Evolutionary conservation across 2,113 vertebrate species (phyloP), one percentile per base, ranked within the genome.

Genomic region (Amia ocellicauda): DNA sequence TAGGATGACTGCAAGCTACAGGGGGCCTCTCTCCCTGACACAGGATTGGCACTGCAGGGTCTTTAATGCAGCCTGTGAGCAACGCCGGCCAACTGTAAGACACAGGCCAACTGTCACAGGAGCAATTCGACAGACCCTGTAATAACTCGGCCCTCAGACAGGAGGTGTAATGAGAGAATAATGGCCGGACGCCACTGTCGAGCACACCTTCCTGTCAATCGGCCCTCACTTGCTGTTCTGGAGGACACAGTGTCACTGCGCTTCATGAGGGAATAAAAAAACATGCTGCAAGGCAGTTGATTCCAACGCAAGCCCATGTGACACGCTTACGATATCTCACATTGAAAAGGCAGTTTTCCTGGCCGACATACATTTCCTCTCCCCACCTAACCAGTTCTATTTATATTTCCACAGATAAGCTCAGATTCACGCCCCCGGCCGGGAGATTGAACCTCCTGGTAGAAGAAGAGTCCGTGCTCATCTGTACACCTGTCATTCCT

Each of bases 371-470:
- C n/a, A n/a, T n/a, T n/a, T n/a, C n/a, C n/a, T n/a, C n/a, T n/a
- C n/a, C n/a, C n/a, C n/a, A n/a, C n/a, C n/a, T n/a, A n/a, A n/a
- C n/a, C n/a, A 59, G 27, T 23, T 24, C 54, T 57, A 23, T 42
- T 66, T 66, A 66, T 55, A 68, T 65, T 68, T 17, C 22, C 55
- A 28, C 68, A 70, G 74, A 76, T 76, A 62, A 68, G n/a, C n/a
- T n/a, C n/a, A n/a, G n/a, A n/a, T n/a, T n/a, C n/a, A n/a, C n/a
- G 55, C 43, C 59, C 23, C 11, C 23, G 52, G 50, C 41, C 59
- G 20, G 52, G 45, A 70, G 62, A 54, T 60, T 65, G 42, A 60
- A 42, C 16, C n/a, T n/a, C n/a, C n/a, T n/a, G n/a, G n/a, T n/a
- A n/a, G n/a, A 31, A 40, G 60, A 22, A 52, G 42, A 52, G 45